Conservation (phyloP, 2,797 vertebrate genomes). For the Lutjanus argentimaculatus region DNA sequence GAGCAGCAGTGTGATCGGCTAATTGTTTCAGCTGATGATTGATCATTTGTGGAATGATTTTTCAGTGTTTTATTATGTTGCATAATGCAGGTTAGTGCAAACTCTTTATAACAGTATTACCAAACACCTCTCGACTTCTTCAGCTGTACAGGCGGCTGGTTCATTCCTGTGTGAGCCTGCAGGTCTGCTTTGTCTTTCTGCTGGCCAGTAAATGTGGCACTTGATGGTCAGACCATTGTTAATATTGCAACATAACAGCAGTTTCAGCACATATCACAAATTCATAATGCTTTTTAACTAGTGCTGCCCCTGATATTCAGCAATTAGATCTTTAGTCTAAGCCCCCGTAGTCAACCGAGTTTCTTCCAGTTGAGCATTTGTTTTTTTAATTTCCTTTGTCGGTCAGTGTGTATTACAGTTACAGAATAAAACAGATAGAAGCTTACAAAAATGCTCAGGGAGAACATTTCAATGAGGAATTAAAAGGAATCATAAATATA, state of each 20-base stretch:
- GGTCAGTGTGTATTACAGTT: too few species aligned
- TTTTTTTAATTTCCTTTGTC: too few species aligned
- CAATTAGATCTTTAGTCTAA: too few species aligned
- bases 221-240: not conserved
- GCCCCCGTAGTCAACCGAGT: too few species aligned
- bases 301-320: too few species aligned
- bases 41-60: conserved; percentile 24
- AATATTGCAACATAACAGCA: not conserved
- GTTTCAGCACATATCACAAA: not conserved
- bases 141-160: not conserved
- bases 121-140: too few species aligned
- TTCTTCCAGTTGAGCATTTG: too few species aligned
- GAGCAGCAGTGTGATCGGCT: conserved; percentile 3
- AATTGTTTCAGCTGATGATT: conserved; percentile 25
- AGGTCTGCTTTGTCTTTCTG: not conserved
- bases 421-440: too few species aligned
- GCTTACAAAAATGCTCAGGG: too few species aligned
- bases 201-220: not conserved
- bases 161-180: conserved; percentile 3
- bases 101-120: not conserved
- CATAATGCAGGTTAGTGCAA: not conserved
- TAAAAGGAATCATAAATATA: too few species aligned
- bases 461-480: too few species aligned
- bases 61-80: conserved; percentile 4
- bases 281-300: too few species aligned